These are phyloP conservation scores for human (Homo sapiens) DNA, from an alignment of 2,113 vertebrate species.

Conservation along the genomic window GRCh38 chr18:64782501-64783000, in stretches of 20 bases:
- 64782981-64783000: background rate
- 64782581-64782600: background rate
- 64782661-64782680: background rate
- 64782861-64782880: background rate
- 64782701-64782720: background rate
- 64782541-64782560: background rate
- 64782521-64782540: background rate
- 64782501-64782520: background rate
- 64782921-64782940: fast-evolving
- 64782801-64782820: too few species aligned
- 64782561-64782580: background rate
- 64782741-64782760: background rate
- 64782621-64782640: too few species aligned
- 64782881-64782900: background rate
- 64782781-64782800: fast-evolving
- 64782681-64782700: background rate
- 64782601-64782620: background rate
- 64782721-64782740: background rate
- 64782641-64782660: background rate
- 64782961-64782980: background rate
- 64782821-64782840: background rate
- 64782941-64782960: background rate
- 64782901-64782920: fast-evolving
- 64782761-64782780: background rate
- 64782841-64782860: background rate